Percentiles rank a stretch among this genome's conserved stretches.
These are phyloP conservation scores for Rhadina sibilatrix DNA, from an alignment of 2,113 vertebrate species.

Conservation along the genomic window DNA sequence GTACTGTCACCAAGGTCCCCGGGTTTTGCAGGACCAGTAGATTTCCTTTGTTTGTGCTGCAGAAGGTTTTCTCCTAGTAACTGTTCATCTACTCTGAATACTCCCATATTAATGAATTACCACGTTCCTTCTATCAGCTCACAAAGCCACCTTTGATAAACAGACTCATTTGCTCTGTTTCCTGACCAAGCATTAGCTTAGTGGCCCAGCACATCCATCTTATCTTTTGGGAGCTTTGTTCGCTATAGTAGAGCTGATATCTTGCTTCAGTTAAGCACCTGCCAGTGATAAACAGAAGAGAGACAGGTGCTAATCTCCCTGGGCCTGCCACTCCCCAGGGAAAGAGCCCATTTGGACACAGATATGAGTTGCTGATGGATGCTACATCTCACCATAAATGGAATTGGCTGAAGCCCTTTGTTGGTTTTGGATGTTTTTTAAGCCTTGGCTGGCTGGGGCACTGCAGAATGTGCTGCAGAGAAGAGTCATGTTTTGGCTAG, in stretches of 20 bases:
- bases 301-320: constrained; percentile 42
- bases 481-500: neutral
- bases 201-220: constrained; percentile 64
- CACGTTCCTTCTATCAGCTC: neutral
- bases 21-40: neutral
- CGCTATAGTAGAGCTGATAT: constrained; percentile 1
- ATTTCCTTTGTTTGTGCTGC: neutral
- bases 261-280: constrained; percentile 60
- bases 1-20: neutral
- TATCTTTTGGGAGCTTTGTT: constrained; percentile 61
- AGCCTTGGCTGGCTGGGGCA: neutral
- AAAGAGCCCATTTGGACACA: neutral
- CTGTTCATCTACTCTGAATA: neutral
- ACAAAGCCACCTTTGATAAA: constrained; percentile 30
- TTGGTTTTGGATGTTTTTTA: neutral
- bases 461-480: neutral
- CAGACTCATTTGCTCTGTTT: constrained; percentile 47
- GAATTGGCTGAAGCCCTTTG: neutral
- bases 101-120: neutral
- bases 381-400: neutral
- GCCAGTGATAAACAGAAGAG: constrained; percentile 63
- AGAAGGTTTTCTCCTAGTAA: neutral
- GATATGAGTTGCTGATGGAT: neutral
- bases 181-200: constrained; percentile 39
- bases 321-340: neutral